Evolutionary conservation across 2,888 invertebrate genomes (phyloP), one percentile per base, ranked within the genome.

Genomic region (Dryococelus australis): DNA sequence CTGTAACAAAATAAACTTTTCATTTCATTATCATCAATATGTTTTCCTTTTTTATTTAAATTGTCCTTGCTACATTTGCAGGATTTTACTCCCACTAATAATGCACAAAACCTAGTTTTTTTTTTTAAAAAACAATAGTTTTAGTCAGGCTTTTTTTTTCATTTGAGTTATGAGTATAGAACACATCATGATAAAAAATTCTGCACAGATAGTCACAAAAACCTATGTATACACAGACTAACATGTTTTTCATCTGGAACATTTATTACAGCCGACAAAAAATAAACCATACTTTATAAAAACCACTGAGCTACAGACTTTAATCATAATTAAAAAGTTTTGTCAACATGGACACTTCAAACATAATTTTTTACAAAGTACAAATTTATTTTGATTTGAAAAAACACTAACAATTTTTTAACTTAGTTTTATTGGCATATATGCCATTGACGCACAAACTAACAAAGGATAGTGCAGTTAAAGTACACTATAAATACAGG

Each of bases 1-100:
- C 86, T 88, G 87, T 89, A 89, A 89, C 89, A 89, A 89, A 89
- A 89, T 89, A 89, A 89, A 88, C 87, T 88, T 89, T 88, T 88
- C 86, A 88, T 87, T 87, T 87, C 88, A 87, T 88, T 87, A 85
- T 84, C 78, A 85, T 88, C 86, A 83, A 43, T 83, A 83, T 83
- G 83, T 83, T 83, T 83, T 65, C 65, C 65, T 65, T 65, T 86
- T 43, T 24, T 65, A 43, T 86, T 27, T 65, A 43, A 86, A 26
- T 35, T 24, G 78, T 86, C 86, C 43, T 83, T 83, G 83, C 83
- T 83, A 83, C 83, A 83, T 83, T 24, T 83, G 83, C 13, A 83
- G 83, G 35, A 65, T 83, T 83, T 83, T 28, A 83, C 43, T 83
- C 83, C 83, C 83, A 83, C 43, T 83, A 43, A 83, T 83, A 83